Evolutionary conservation across 2,888 invertebrate species (phyloP), one percentile per base, ranked within the genome.

Genomic region (Germaria angustata): DNA sequence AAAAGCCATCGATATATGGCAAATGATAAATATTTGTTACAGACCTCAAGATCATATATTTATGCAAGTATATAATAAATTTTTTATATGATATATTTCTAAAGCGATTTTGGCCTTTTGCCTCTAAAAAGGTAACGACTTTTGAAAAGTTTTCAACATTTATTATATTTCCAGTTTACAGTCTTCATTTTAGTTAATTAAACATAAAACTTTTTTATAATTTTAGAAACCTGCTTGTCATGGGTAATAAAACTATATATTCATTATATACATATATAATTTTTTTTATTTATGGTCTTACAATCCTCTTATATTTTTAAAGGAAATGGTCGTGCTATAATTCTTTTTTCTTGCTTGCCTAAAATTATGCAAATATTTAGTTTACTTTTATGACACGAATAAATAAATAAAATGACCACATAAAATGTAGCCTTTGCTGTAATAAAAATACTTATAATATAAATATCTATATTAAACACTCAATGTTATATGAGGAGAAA

Each of bases 371-470:
- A 78, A 81, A 81, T 69, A 57, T 69, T 78, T 15, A 17, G 73
- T 57, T 46, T 57, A 5, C 66, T 81, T 78, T 81, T 78, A 78
- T 51, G 73, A 65, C 73, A 78, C 63, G 63, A 75, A 78, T 78
- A 82, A 82, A 78, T 78, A 82, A 82, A 78, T 78, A 78, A 82
- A 78, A 75, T 78, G 75, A 75, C 78, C 78, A 69, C 69, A 78
- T 82, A 69, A 78, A 78, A 78, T 78, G 41, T 75, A 44, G 39
- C 49, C 49, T 73, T 78, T 55, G 51, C 20, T 49, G 20, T 34
- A 49, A 57, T 49, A 65, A 55, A 69, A 22, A 28, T 51, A 9
- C 55, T n/a, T 34, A 49, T 32, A 17, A 44, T 36, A 44, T 2
- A 36, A 55, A 55, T 75, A 69, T 80, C 49, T 63, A 2, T 17